Evolutionary conservation across 1,140 invertebrate genomes (phyloP).

Genomic region (Forficula auricularia): DNA sequence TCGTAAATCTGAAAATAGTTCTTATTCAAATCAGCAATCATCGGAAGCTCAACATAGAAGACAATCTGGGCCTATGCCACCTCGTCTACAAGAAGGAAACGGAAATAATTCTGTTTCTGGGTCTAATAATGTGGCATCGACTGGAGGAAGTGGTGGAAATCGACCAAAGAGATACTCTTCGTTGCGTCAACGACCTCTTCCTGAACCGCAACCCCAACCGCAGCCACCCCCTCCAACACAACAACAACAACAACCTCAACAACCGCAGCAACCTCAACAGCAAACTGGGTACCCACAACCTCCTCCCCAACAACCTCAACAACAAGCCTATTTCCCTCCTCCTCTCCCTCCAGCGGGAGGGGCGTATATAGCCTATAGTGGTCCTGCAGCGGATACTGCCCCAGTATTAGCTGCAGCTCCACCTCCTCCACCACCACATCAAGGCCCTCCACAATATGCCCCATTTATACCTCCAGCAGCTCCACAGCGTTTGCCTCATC

Average conservation of each 20-base stretch:
- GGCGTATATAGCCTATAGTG: constrained; percentile 24
- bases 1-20: too few relatives aligned
- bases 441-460: constrained; percentile 10
- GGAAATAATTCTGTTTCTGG: too few relatives aligned
- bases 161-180: constrained; percentile 60
- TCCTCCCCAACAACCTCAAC: constrained; percentile 21
- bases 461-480: constrained; percentile 9
- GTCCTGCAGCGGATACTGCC: constrained; percentile 1
- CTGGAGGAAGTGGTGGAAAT: constrained; percentile 27
- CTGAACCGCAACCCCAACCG: constrained; percentile 23
- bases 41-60: too few relatives aligned
- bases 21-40: too few relatives aligned
- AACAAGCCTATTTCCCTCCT: constrained; percentile 21
- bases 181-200: constrained; percentile 41
- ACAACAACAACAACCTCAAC: constrained; percentile 21
- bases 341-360: constrained; percentile 6
- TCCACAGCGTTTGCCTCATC: constrained; percentile 12
- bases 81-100: too few relatives aligned
- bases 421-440: constrained; percentile 8
- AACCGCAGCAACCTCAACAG: constrained; percentile 1
- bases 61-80: too few relatives aligned
- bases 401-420: background rate
- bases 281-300: constrained; percentile 14
- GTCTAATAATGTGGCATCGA: constrained; percentile 14
- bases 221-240: constrained; percentile 22